Base-by-base conservation (phyloP, 2,888 invertebrate genomes). In the Leptura quadrifasciata region DNA sequence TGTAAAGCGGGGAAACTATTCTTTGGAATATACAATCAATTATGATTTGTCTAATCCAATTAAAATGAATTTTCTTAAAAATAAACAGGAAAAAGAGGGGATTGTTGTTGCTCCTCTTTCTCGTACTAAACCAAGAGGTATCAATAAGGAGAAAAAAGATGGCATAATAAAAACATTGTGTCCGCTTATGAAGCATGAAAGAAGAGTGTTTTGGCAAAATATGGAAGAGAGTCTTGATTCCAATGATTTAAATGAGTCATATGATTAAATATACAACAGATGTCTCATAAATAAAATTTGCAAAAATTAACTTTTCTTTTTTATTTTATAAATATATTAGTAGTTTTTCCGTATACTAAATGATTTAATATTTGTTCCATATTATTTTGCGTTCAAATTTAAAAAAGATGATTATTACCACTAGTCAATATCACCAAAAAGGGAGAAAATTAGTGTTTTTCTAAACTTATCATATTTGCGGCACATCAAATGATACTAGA, bases 71-170 rank as follows among this genome's bases (percentile, higher is more conserved):
- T 70, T 70, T 58, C 60, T 70, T 39, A 70, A 70, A 70, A 18
- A 35, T 31, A 70, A 70, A 58, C 47, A 31, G 24, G 60, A 70
- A 60, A 70, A 31, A 58, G 61, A 61, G 4, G 60, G 60, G 10
- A 61, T 61, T 20, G 15, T n/a, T n/a, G n/a, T 20, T 15, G 15
- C 12, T 20, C 31, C 60, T 20, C 21, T 21, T 5, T 15, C 60
- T 61, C 24, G 47, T 15, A 12, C 20, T 39, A n/a, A 17, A 52
- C 20, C 52, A 21, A 71, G 52, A 20, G 24, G 71, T 17, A 61
- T 61, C 47, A 61, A 47, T 52, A 61, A 60, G 52, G 24, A 20
- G 35, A 71, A 71, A 71, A 61, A 47, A 71, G 60, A 61, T 18
- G 60, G 24, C 60, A 52, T 52, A 27, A 61, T 61, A 27, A 24